phyloP scores from a whole-genome alignment of 2,797 vertebrate genomes.

The Etheostoma nigrum region DNA sequence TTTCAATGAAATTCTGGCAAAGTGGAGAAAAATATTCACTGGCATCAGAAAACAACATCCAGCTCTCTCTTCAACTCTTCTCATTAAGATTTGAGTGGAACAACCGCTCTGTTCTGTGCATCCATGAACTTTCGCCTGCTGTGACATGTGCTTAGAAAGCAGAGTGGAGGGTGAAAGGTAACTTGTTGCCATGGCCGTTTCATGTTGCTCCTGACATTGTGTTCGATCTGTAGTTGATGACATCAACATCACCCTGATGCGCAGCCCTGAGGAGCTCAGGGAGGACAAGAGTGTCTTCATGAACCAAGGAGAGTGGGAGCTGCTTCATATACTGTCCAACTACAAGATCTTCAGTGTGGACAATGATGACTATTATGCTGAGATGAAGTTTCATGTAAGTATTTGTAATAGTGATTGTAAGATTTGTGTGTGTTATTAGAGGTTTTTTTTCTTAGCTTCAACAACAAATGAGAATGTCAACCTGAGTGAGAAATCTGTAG shows the following conservation, averaged over 20 bases:
- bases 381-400: slow-evolving; percentile 96
- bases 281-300: slow-evolving; percentile 92
- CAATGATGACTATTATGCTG: slow-evolving; percentile 87
- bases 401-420: neutral
- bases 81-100: slow-evolving; percentile 7
- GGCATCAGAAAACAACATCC: neutral
- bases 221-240: slow-evolving; percentile 88
- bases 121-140: slow-evolving; percentile 33
- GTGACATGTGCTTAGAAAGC: slow-evolving; percentile 39
- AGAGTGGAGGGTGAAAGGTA: slow-evolving; percentile 15
- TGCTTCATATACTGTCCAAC: slow-evolving; percentile 90
- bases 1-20: neutral
- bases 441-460: no score
- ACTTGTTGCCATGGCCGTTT: slow-evolving; percentile 42
- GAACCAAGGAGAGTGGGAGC: slow-evolving; percentile 99
- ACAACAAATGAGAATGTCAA: no score
- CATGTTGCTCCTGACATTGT: slow-evolving; percentile 49
- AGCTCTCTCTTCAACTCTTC: neutral
- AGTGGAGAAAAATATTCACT: neutral
- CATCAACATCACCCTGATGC: slow-evolving; percentile 96
- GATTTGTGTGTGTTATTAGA: neutral
- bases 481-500: no score
- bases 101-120: slow-evolving; percentile 2
- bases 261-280: slow-evolving; percentile 90
- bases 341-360: slow-evolving; percentile 93